These are phyloP conservation scores for Rhombomys opimus DNA, from an alignment of 2,113 vertebrate genomes.

Conservation along the genomic window DNA sequence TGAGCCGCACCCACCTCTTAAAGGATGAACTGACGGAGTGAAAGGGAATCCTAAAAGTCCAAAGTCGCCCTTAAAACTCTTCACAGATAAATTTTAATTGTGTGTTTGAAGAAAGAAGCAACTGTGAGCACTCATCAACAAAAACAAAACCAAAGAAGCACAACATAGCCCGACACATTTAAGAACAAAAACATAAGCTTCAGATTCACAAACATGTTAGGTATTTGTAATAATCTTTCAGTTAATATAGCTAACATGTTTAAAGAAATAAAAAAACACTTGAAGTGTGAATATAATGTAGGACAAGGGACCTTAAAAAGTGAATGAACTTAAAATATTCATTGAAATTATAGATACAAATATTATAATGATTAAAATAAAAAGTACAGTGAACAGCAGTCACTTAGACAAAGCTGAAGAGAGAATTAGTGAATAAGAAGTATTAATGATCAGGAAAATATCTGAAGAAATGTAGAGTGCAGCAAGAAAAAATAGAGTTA, in stretches of 20 bases:
- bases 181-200: neutral
- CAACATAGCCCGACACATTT: neutral
- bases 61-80: constrained; percentile 8
- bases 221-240: neutral
- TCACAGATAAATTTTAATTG: neutral
- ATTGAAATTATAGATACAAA: constrained; percentile 14
- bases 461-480: neutral
- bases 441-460: too few relatives aligned
- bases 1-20: neutral
- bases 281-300: neutral
- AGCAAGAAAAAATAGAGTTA: neutral
- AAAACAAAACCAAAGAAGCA: neutral
- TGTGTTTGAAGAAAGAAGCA: constrained; percentile 7
- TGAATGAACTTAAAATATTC: constrained; percentile 27
- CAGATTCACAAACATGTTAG: neutral
- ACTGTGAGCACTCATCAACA: neutral
- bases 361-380: neutral
- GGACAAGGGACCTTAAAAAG: neutral
- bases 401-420: constrained; percentile 47
- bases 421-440: constrained; percentile 46
- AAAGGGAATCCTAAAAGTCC: neutral
- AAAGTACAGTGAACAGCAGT: neutral
- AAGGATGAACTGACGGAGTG: neutral
- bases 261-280: constrained; percentile 33
- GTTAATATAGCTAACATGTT: neutral